Conservation (phyloP, 2,888 invertebrate genomes). For the Nephrotoma flavescens region DNA sequence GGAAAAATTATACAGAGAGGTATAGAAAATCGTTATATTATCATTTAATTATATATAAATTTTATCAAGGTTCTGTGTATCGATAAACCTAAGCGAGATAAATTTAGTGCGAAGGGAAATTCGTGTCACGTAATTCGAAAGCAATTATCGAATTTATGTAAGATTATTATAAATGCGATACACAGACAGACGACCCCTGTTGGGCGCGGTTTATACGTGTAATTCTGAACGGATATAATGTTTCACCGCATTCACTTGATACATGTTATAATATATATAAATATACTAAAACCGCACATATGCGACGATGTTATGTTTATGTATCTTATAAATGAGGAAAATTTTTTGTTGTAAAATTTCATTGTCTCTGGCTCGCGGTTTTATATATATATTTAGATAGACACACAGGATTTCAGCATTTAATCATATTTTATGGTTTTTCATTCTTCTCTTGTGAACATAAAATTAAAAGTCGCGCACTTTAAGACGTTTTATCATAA, state of each 20-base stretch:
- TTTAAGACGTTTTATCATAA: neutral
- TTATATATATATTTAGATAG: neutral
- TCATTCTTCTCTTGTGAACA: neutral
- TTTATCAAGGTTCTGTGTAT: neutral
- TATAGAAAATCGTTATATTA: neutral
- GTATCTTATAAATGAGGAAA: neutral
- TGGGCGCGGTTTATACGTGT: neutral
- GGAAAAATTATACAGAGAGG: neutral
- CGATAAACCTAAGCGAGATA: too few relatives aligned
- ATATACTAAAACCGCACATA: neutral
- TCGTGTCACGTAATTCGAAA: neutral
- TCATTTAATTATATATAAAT: neutral
- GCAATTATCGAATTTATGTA: neutral
- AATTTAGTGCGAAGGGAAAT: neutral
- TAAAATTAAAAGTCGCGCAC: neutral
- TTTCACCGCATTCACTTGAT: neutral
- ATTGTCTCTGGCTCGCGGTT: neutral
- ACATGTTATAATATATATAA: neutral
- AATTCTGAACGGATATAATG: neutral
- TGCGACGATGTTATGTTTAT: neutral
- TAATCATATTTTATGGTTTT: neutral
- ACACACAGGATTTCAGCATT: neutral
- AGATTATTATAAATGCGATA: neutral
- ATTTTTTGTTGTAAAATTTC: neutral
- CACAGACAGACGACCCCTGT: neutral